phyloP scores from a whole-genome alignment of 2,113 vertebrate species.

The Phylloscopus trochiloides region DNA sequence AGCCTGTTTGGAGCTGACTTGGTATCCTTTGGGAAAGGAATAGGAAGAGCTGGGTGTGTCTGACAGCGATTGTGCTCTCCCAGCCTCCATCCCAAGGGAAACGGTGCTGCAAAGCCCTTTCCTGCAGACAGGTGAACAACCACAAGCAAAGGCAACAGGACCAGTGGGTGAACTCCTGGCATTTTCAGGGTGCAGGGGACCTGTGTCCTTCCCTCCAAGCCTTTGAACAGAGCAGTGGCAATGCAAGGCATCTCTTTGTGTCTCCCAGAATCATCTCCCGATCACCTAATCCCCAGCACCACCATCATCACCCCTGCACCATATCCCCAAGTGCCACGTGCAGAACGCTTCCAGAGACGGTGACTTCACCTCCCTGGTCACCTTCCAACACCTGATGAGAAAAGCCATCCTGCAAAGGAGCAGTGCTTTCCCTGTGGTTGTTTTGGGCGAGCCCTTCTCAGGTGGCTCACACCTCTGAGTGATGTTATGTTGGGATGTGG shows the following conservation, averaged over 20 bases:
- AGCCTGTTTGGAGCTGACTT: background rate
- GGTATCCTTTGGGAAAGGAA: background rate
- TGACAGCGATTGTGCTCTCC: background rate
- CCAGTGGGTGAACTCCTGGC: background rate
- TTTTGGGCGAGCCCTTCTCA: background rate
- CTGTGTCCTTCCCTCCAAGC: background rate
- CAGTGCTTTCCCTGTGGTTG: background rate
- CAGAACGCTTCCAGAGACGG: background rate
- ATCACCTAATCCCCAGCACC: background rate
- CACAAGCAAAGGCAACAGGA: background rate
- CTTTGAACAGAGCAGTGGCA: background rate
- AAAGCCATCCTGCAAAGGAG: background rate
- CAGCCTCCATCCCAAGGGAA: background rate
- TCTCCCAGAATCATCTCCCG: background rate
- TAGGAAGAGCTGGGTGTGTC: background rate
- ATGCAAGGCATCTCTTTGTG: background rate
- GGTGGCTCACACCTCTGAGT: fast-evolving
- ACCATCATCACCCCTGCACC: background rate
- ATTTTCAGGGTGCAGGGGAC: background rate
- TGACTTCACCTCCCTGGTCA: background rate
- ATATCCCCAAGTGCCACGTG: background rate
- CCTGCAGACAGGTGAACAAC: background rate
- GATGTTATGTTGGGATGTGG: fast-evolving
- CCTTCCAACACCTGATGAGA: background rate
- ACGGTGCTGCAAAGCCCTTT: background rate